Conservation (phyloP, 2,113 vertebrate species). For the Uria aalge region DNA sequence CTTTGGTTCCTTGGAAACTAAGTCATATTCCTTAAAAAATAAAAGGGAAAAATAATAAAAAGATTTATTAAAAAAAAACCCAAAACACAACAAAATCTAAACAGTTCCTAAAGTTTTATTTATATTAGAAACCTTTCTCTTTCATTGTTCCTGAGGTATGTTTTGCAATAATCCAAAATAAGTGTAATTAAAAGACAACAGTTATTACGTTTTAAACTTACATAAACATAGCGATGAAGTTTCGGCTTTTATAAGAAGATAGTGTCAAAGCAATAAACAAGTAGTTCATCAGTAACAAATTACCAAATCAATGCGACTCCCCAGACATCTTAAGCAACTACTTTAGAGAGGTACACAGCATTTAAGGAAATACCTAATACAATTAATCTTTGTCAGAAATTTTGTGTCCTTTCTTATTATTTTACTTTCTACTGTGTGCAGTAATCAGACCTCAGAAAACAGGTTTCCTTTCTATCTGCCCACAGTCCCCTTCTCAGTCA, state of each 20-base stretch:
- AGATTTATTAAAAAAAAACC: background rate
- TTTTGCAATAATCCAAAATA: background rate
- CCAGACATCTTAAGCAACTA: background rate
- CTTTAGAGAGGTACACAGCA: background rate
- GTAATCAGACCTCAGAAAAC: background rate
- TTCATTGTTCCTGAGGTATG: background rate
- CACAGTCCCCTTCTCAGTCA: background rate
- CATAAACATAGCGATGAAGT: background rate
- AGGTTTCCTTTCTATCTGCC: background rate
- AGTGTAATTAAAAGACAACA: background rate
- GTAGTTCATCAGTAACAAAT: background rate
- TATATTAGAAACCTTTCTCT: background rate
- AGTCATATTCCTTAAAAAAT: constrained; percentile 80
- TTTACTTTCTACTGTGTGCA: background rate
- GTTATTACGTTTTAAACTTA: background rate
- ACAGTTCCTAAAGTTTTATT: background rate
- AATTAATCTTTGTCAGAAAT: background rate
- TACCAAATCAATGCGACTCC: background rate
- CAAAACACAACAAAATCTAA: background rate
- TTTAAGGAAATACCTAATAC: background rate
- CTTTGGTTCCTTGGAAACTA: constrained; percentile 80
- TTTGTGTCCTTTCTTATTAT: background rate
- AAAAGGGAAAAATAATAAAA: background rate
- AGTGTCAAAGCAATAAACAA: background rate
- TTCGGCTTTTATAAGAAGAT: background rate